phyloP scores from a whole-genome alignment of 64 coral and sea anemone species.

The Orbicella faveolata region DNA sequence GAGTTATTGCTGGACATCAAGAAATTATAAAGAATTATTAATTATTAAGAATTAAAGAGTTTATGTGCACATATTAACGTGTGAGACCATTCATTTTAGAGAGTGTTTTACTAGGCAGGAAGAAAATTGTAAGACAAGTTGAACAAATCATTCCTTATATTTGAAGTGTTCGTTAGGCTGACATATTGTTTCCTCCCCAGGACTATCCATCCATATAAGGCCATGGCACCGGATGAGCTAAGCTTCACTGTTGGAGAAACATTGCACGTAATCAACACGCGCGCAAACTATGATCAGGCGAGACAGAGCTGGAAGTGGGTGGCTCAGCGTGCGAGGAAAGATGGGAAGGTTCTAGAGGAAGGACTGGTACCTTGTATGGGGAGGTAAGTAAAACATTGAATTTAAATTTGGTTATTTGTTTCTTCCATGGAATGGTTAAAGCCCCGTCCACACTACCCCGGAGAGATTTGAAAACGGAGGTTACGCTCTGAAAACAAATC shows the following conservation, averaged over 20 bases:
- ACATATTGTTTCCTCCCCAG: constrained; percentile 21
- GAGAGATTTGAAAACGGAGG: too few relatives aligned
- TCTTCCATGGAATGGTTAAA: too few relatives aligned
- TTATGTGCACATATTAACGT: too few relatives aligned
- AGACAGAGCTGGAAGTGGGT: constrained; percentile 92
- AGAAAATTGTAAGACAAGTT: too few relatives aligned
- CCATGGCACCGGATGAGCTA: constrained; percentile 77
- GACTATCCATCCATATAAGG: constrained; percentile 81
- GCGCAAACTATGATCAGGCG: constrained; percentile 90
- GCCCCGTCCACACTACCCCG: too few relatives aligned
- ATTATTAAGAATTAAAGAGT: too few relatives aligned
- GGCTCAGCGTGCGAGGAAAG: constrained; percentile 82
- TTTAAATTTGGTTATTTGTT: not conserved
- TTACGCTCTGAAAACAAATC: too few relatives aligned
- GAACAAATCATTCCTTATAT: too few relatives aligned
- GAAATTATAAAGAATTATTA: not conserved
- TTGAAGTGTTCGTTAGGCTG: too few relatives aligned
- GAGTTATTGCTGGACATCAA: not conserved
- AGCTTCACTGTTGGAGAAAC: constrained; percentile 94
- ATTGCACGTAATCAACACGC: constrained; percentile 89
- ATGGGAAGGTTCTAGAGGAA: constrained; percentile 83
- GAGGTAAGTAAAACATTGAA: constrained; percentile 32
- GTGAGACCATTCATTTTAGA: too few relatives aligned
- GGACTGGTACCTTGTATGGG: constrained; percentile 90
- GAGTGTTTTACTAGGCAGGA: too few relatives aligned